These are phyloP conservation scores for Drepana falcataria DNA, from an alignment of 2,888 invertebrate genomes.

Conservation along the genomic window DNA sequence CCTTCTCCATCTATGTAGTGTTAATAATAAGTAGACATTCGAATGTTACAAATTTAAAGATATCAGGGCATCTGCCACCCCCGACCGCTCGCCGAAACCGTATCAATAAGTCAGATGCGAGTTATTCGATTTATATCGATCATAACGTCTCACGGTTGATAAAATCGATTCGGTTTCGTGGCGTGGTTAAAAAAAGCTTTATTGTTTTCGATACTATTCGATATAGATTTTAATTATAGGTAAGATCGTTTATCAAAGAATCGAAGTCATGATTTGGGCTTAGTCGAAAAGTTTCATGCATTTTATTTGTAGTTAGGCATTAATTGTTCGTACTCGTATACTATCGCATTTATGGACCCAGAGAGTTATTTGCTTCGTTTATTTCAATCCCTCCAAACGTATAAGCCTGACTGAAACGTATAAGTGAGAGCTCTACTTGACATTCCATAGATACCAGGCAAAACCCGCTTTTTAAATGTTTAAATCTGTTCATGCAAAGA, in stretches of 20 bases:
- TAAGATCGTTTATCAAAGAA: neutral
- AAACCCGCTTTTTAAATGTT: slow-evolving; percentile 16
- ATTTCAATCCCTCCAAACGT: no score
- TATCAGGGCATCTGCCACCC: slow-evolving; percentile 56
- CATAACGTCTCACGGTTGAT: slow-evolving; percentile 29
- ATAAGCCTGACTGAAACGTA: no score
- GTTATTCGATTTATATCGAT: slow-evolving; percentile 46
- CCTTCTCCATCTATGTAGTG: slow-evolving; percentile 22
- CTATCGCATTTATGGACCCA: no score
- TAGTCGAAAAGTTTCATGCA: neutral
- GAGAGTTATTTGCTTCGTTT: no score
- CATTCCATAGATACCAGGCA: slow-evolving; percentile 13
- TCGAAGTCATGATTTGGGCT: neutral
- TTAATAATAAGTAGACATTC: slow-evolving; percentile 36
- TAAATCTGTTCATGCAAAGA: slow-evolving; percentile 8
- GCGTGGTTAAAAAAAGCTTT: slow-evolving; percentile 20
- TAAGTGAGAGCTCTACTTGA: no score
- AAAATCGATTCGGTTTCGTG: slow-evolving; percentile 13
- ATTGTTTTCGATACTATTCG: slow-evolving; percentile 9
- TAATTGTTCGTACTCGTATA: no score
- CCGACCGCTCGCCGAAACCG: slow-evolving; percentile 47
- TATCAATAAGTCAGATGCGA: slow-evolving; percentile 44
- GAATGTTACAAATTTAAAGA: slow-evolving; percentile 30
- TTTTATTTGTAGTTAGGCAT: no score
- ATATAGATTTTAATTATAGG: slow-evolving; percentile 2